Base-by-base conservation (phyloP, 2,797 vertebrate species). In the Selene dorsalis region DNA sequence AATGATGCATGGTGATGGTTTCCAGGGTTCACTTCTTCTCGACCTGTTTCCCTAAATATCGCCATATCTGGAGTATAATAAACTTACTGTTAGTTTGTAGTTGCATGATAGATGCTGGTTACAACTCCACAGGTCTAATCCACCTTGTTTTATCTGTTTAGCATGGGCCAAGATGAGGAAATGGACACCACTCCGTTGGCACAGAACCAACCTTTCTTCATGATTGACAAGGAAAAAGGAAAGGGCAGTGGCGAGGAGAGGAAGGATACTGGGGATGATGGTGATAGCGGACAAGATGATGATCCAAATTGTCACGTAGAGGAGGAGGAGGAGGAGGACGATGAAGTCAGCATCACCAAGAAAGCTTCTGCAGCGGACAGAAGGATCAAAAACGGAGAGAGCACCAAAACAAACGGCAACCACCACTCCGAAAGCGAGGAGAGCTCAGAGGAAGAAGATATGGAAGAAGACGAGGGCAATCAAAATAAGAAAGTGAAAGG, bases 161-260 rank as follows among this genome's bases (percentile, higher is more conserved):
- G 94, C 69, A 45, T 79, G 82, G 87, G 57, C 65, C 89, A 89
- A 24, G 92, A 88, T 35, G 91, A 95, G 32, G 92, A 94, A 18
- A 95, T 95, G 94, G 94, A 95, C 60, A 92, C 86, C 0, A 24
- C 85, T 45, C 88, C 91, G 35, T 77, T 92, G 5, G 65, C 77
- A 20, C 61, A 73, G 53, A 17, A 41, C 20, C 75, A 67, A 18
- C 84, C 87, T 5, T 65, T 89, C 26, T 93, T 94, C 4, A 55
- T 64, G 2, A 71, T 90, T 0, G 90, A 94, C 80, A 91, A 87
- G 65, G 83, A 82, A 45, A 84, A 77, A 67, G 38, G 4, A 64
- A 65, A 43, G 3, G 35, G 18, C 30, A 1, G 28, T 20, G 9
- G 18, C 0, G 20, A 76, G 4, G 75, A 84, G 11, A 79, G 74